phyloP scores from a whole-genome alignment of 2,113 vertebrate species.

The Lathamus discolor region DNA sequence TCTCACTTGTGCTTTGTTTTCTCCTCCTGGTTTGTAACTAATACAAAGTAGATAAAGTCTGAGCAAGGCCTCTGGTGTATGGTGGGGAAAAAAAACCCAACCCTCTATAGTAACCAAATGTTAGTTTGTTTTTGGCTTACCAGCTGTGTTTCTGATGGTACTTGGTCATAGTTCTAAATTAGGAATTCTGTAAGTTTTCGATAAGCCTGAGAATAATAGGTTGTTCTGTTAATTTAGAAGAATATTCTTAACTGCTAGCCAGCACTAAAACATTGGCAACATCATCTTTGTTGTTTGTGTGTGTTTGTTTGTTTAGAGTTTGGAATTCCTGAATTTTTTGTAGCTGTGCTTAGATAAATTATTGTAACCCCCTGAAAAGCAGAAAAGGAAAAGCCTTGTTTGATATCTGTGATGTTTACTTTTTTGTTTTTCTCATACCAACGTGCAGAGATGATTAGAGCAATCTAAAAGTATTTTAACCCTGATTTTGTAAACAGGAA shows the following conservation, averaged over 20 bases:
- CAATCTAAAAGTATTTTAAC: not conserved
- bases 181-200: not conserved
- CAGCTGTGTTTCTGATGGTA: not conserved
- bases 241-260: not conserved
- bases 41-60: not conserved
- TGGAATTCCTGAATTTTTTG: not conserved
- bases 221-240: not conserved
- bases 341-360: not conserved
- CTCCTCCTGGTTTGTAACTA: not conserved
- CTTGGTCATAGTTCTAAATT: not conserved
- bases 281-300: not conserved
- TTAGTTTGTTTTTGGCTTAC: not conserved
- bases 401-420: not conserved
- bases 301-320: not conserved
- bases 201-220: not conserved
- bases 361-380: not conserved
- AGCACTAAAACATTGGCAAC: not conserved
- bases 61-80: not conserved
- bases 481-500: constrained; percentile 74
- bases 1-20: not conserved
- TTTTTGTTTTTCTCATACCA: not conserved
- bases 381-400: not conserved
- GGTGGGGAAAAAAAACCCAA: not conserved
- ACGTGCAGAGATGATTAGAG: not conserved
- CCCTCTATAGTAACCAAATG: not conserved